Base-by-base conservation (phyloP, 2,113 vertebrate genomes). In the Loxodonta africana region DNA sequence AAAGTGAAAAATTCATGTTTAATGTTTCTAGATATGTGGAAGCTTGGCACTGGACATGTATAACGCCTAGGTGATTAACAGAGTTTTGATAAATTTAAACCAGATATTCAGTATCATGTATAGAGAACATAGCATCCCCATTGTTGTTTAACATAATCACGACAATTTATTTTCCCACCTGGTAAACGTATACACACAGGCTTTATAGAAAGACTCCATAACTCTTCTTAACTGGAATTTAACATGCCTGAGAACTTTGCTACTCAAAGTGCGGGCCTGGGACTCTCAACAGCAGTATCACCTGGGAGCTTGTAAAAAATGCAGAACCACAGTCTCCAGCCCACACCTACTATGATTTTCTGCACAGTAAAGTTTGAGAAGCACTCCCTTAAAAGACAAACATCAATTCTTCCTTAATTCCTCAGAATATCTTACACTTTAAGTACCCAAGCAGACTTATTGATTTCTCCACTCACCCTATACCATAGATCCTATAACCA, bases 61-160 rank as follows among this genome's bases (percentile, higher is more conserved):
- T 60, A 83, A 51, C 5, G 90, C 37, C 26, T 33, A 92, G 8
- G 1, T 69, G 21, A 62, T 46, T 44, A 90, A 91, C 44, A 69
- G 48, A 33, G 80, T 88, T 93, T 87, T 48, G n/a, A n/a, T 28
- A 90, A 89, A n/a, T 85, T 92, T 87, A 83, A 86, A 60, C 85
- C 51, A 82, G 28, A 83, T 44, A 65, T 82, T 88, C 62, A 3
- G 12, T 65, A 67, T 77, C 10, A n/a, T 15, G 6, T 51, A 60
- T 37, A 88, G 6, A 69, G 14, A 85, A 53, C 12, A 1, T 33
- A 37, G 26, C 30, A 65, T 48, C 57, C 67, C 20, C 12, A 73
- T 2, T n/a, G 25, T 30, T 20, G 20, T 86, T 82, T 78, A 86
- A 76, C 51, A 63, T 48, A 77, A 74, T 23, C 5, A 83, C 80